Percentiles rank a stretch among this genome's conserved stretches.
These are phyloP conservation scores for Anas acuta DNA, from an alignment of 2,797 vertebrate species.

Conservation along the genomic window DNA sequence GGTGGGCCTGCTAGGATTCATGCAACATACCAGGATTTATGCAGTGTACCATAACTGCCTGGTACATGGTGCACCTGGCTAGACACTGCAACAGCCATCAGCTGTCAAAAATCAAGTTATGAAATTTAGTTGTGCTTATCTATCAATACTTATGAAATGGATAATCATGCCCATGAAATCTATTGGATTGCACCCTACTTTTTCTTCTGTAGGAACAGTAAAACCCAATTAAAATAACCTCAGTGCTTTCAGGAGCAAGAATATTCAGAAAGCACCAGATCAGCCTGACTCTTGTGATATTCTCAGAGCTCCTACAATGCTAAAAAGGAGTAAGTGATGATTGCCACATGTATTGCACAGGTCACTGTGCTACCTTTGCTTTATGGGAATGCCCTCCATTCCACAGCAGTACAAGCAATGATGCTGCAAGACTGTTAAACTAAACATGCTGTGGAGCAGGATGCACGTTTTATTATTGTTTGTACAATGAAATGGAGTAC, in stretches of 20 bases:
- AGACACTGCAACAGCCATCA: neutral
- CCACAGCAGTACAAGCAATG: neutral
- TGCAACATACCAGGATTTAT: rapidly evolving
- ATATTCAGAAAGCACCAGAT: neutral
- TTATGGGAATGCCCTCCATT: neutral
- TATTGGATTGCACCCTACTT: neutral
- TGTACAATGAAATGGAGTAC: neutral
- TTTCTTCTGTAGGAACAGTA: neutral
- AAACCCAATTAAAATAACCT: neutral
- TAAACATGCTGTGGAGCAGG: neutral
- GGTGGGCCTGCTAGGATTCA: rapidly evolving
- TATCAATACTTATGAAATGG: neutral
- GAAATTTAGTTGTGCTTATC: neutral
- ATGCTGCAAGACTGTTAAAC: neutral
- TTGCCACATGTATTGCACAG: rapidly evolving
- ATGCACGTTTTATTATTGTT: neutral
- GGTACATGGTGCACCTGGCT: neutral
- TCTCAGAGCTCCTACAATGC: neutral
- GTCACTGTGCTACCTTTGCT: neutral
- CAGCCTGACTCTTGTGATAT: neutral
- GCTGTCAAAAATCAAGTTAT: neutral
- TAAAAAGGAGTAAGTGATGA: neutral
- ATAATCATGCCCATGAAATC: neutral
- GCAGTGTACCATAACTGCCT: rapidly evolving
- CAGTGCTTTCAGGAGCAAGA: neutral